Conservation (phyloP, 2,888 invertebrate species). For the Maniola hyperantus region DNA sequence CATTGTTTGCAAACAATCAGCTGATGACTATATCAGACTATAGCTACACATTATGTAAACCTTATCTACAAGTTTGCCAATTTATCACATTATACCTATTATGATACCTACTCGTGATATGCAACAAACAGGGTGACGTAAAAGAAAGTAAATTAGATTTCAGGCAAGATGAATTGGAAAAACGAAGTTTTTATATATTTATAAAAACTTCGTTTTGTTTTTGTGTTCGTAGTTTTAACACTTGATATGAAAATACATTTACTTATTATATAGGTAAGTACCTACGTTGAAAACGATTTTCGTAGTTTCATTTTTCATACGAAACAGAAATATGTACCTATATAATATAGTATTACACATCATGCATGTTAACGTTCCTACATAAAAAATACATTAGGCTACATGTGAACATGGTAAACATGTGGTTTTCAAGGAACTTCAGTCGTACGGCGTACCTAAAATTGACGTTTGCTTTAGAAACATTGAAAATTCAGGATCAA, state of each 20-base stretch:
- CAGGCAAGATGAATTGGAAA: too few species aligned
- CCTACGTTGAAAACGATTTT: not conserved
- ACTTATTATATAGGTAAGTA: too few species aligned
- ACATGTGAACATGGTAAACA: conserved; percentile 30
- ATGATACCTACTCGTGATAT: not conserved
- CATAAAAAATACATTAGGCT: conserved; percentile 20
- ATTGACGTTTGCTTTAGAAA: conserved; percentile 35
- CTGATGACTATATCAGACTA: not conserved
- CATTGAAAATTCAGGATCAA: conserved; percentile 39
- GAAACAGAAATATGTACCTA: not conserved
- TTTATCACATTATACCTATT: not conserved
- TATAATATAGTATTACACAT: not conserved
- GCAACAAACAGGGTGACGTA: too few species aligned
- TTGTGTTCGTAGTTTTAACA: too few species aligned
- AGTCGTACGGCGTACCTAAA: conserved; percentile 23
- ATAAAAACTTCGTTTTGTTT: too few species aligned
- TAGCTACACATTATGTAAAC: not conserved
- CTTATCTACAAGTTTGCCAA: not conserved
- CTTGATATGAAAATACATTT: too few species aligned
- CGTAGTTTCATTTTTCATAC: not conserved
- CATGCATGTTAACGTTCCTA: conserved; percentile 4
- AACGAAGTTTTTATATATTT: too few species aligned
- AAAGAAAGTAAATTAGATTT: too few species aligned
- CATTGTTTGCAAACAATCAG: not conserved
- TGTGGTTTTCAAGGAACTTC: conserved; percentile 30